Evolutionary conservation across 1,140 invertebrate genomes (phyloP), one percentile per base, ranked within the genome.

Genomic region (Cylas formicarius): DNA sequence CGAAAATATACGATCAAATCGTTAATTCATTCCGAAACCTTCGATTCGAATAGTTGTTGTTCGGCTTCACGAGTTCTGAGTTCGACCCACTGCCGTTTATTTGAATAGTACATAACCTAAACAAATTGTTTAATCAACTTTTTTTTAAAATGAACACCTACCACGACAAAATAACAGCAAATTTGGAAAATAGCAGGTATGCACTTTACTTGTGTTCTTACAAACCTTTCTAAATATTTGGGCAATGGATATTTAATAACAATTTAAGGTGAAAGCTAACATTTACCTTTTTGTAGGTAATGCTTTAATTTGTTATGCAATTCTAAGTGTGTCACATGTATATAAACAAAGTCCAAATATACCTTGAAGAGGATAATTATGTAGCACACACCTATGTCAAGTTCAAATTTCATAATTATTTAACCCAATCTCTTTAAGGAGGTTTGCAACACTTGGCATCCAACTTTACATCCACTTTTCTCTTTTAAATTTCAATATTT

Each of bases 111-210:
- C 33, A 43, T 22, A 21, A 24, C 35, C 41, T 14, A 9, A 29
- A 4, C 7, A 11, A 7, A 18, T 36, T 38, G 43, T 26, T 21
- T 41, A 36, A n/a, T n/a, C n/a, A n/a, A n/a, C n/a, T n/a, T n/a
- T n/a, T n/a, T n/a, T n/a, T n/a, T 41, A 42, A 20, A 21, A 61
- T 61, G 59, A 59, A 56, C 38, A 48, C 48, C 2, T 60, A 56
- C 37, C 39, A 44, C 4, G 59, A 60, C 37, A 59, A 60, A 33
- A 53, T 61, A 37, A 58, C 51, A 16, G 47, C 50, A 10, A 60
- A 46, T 45, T 52, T 61, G 53, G 59, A 61, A 48, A 58, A 60
- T 31, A 57, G 53, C 53, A 60, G 59, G 59, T 61, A 47, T 28
- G 28, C 17, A 22, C 19, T 36, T 23, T 19, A 28, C 32, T 28